These are phyloP conservation scores for Drosophila punjabiensis DNA, from an alignment of 1,140 invertebrate species.

Conservation along the genomic window DNA sequence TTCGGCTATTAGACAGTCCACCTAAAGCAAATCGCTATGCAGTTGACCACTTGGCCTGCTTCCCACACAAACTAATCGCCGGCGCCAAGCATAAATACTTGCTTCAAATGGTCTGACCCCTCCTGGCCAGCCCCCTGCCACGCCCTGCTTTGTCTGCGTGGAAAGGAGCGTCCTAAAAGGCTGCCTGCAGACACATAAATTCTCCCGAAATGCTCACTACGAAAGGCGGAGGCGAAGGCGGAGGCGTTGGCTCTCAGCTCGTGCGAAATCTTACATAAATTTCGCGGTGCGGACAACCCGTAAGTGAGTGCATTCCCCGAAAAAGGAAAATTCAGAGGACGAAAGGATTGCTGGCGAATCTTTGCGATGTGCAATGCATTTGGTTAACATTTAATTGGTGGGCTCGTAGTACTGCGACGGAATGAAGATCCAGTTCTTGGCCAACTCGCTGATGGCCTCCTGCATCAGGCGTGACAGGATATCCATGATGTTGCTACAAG, in stretches of 20 bases:
- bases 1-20: neutral
- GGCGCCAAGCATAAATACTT: conserved; percentile 22
- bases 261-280: conserved; percentile 67
- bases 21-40: neutral
- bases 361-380: conserved; percentile 37
- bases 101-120: conserved; percentile 12
- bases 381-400: conserved; percentile 32
- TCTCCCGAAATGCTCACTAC: conserved; percentile 3
- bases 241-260: conserved; percentile 20
- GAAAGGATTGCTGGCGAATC: conserved; percentile 23
- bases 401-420: conserved; percentile 68
- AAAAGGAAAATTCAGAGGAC: conserved; percentile 3
- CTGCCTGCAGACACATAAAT: conserved; percentile 53
- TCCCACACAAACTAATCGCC: conserved; percentile 21
- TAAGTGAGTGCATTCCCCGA: conserved; percentile 19
- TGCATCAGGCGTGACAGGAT: conserved; percentile 66
- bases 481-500: conserved; percentile 53
- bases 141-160: conserved; percentile 24
- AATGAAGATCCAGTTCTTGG: conserved; percentile 79
- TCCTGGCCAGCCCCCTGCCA: conserved; percentile 5
- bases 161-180: conserved; percentile 27
- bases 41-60: conserved; percentile 7
- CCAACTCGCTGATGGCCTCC: conserved; percentile 66
- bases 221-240: conserved; percentile 24
- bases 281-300: conserved; percentile 41